These are phyloP conservation scores for Astyanax mexicanus DNA, from an alignment of 2,797 vertebrate genomes.

Conservation along the genomic window DNA sequence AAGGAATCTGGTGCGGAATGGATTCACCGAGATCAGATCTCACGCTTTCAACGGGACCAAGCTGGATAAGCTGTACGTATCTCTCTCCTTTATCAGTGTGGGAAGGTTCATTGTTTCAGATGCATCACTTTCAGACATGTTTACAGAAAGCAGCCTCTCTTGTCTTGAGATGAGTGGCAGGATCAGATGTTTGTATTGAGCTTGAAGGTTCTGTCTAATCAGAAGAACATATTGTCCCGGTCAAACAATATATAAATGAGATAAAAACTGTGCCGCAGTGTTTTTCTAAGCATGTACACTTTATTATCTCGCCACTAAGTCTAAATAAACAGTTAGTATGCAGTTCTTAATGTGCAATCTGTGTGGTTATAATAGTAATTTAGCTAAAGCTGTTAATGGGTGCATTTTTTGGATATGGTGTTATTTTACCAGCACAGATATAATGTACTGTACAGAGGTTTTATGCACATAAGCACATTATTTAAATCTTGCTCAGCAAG, in stretches of 20 bases:
- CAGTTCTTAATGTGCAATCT: constrained; percentile 37
- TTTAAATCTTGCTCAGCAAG: too few relatives aligned
- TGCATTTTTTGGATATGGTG: too few relatives aligned
- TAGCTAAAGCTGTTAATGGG: constrained; percentile 35
- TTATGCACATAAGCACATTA: too few relatives aligned
- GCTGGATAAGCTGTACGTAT: constrained; percentile 87
- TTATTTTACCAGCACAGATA: too few relatives aligned
- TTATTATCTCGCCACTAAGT: constrained; percentile 44
- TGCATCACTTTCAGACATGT: constrained; percentile 19
- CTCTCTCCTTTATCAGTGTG: constrained; percentile 13
- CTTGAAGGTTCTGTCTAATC: constrained; percentile 56
- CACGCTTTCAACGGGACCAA: constrained; percentile 91
- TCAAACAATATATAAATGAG: constrained; percentile 66
- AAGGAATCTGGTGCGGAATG: constrained; percentile 89
- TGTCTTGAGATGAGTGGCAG: constrained; percentile 26
- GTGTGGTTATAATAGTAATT: constrained; percentile 5
- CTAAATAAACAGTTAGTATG: constrained; percentile 68
- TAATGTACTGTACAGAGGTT: too few relatives aligned
- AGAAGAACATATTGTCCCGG: constrained; percentile 68
- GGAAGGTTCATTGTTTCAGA: not conserved
- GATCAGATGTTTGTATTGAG: constrained; percentile 36
- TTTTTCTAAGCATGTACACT: constrained; percentile 58
- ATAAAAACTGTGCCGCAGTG: constrained; percentile 75
- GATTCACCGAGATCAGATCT: constrained; percentile 88
- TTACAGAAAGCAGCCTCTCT: constrained; percentile 5